A percentile compares a stretch with the other conserved stretches of the same genome.
Conservation (phyloP, 2,113 vertebrate genomes). For the Spermophilus dauricus region DNA sequence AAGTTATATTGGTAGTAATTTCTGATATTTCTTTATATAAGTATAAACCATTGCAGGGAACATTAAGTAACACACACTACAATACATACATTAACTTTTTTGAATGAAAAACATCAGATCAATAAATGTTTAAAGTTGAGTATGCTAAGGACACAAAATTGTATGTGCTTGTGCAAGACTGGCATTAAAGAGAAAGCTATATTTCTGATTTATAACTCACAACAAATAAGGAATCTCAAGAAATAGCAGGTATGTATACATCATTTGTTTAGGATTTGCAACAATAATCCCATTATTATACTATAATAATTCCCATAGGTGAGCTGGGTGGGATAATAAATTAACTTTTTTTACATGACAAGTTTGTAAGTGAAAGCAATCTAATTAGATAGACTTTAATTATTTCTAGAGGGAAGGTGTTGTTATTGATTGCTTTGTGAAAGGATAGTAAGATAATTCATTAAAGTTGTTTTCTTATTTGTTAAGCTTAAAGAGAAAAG, state of each 20-base stretch:
- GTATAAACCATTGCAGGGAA: not conserved
- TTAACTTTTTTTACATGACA: constrained; percentile 79
- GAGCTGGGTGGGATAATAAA: constrained; percentile 67
- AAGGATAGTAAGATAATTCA: constrained; percentile 74
- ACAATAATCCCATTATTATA: constrained; percentile 56
- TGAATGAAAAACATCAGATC: not conserved
- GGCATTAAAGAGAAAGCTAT: not conserved
- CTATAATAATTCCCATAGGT: constrained; percentile 58
- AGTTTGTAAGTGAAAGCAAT: constrained; percentile 74
- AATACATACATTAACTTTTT: not conserved
- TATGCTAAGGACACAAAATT: not conserved
- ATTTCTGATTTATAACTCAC: constrained; percentile 6
- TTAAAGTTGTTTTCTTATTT: constrained; percentile 78
- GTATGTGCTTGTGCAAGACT: not conserved
- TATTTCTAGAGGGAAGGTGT: constrained; percentile 69
- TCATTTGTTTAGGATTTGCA: constrained; percentile 54
- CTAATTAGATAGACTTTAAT: constrained; percentile 81
- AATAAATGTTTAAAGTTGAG: not conserved
- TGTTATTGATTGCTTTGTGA: constrained; percentile 75
- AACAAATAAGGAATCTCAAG: not conserved
- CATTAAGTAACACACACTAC: not conserved
- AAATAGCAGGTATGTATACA: not conserved
- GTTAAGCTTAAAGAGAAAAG: constrained; percentile 63
- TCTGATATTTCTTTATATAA: not conserved
- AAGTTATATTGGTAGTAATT: not conserved